A percentile compares a stretch with the other conserved stretches of the same genome.
Conservation (phyloP, 2,888 invertebrate genomes). For the Stictocephala bisonia region DNA sequence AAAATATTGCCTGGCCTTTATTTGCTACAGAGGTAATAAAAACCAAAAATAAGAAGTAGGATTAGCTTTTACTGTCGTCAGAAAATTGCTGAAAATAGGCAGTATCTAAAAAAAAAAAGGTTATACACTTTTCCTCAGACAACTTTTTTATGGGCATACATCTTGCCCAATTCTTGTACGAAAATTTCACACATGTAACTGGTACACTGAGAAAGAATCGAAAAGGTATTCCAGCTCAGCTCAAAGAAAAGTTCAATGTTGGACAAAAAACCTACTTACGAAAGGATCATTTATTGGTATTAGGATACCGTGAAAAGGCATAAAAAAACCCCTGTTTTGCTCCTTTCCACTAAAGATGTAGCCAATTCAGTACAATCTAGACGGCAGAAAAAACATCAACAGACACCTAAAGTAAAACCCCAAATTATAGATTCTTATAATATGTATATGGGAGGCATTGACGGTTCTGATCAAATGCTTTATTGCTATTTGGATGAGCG, state of each 20-base stretch:
- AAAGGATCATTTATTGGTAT: not conserved
- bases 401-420: not conserved
- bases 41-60: not conserved
- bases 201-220: not conserved
- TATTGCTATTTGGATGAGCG: not conserved
- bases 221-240: not conserved
- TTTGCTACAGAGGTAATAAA: not conserved
- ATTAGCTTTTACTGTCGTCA: not conserved
- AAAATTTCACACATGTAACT: not conserved
- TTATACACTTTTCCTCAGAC: not conserved
- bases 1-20: not conserved
- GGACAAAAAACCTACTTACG: not conserved
- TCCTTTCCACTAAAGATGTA: not conserved
- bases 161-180: not conserved
- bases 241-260: not conserved
- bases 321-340: not conserved
- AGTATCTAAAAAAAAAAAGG: not conserved
- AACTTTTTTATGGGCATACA: not conserved
- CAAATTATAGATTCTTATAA: not conserved
- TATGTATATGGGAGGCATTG: conserved; percentile 1
- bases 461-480: not conserved
- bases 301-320: not conserved
- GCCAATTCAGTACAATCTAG: not conserved
- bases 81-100: not conserved
- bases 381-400: not conserved